Percentiles rank a stretch among this genome's conserved stretches.
These are phyloP conservation scores for Harpalus rubripes DNA, from an alignment of 2,888 invertebrate species.

Conservation along the genomic window DNA sequence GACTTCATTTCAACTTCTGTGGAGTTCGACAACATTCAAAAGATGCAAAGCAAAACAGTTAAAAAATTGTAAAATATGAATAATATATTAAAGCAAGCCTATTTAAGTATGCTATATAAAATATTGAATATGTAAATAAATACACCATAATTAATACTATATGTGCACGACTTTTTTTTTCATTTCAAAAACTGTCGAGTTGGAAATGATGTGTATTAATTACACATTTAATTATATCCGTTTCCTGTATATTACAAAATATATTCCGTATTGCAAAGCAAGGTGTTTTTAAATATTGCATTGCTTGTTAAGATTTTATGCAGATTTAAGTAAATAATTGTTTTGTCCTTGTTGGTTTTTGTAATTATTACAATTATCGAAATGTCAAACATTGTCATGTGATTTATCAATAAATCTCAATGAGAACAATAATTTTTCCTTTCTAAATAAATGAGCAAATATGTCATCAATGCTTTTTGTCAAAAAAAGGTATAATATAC, in stretches of 20 bases:
- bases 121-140: not conserved
- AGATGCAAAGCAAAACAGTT: too few species aligned
- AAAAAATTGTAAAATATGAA: too few species aligned
- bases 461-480: not conserved
- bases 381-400: slow-evolving; percentile 3
- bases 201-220: slow-evolving; percentile 56
- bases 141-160: not conserved
- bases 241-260: slow-evolving; percentile 47
- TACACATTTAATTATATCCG: slow-evolving; percentile 61
- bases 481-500: not conserved
- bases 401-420: not conserved
- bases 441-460: not conserved
- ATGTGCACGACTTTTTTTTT: not conserved
- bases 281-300: slow-evolving; percentile 3
- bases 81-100: too few species aligned
- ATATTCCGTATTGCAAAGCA: slow-evolving; percentile 31
- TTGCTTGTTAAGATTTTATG: slow-evolving; percentile 16
- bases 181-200: not conserved
- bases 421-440: too few species aligned
- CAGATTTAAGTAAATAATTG: slow-evolving; percentile 32
- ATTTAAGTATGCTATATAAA: not conserved
- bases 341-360: slow-evolving; percentile 18
- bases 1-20: too few species aligned
- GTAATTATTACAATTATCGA: slow-evolving; percentile 6
- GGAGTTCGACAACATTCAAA: too few species aligned